Evolutionary conservation across 2,888 invertebrate species (phyloP).

Genomic region (Spodoptera littoralis): DNA sequence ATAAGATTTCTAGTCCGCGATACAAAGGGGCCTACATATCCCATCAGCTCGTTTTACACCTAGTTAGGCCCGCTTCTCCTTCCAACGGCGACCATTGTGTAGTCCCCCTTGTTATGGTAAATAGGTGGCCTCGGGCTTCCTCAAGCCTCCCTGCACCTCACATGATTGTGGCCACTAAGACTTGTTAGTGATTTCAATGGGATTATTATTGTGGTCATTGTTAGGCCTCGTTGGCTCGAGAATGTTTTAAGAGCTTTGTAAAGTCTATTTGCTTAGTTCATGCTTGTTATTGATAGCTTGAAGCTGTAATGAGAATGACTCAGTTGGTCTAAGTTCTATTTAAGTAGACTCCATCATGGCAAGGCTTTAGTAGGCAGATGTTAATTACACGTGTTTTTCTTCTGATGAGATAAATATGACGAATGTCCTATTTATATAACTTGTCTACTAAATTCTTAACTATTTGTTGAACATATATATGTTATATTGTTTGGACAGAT

Average conservation of each 20-base stretch:
- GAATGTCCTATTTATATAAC: too few species aligned
- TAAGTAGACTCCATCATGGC: background rate
- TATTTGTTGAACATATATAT: too few species aligned
- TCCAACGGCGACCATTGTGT: slow-evolving; percentile 53
- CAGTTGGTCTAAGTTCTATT: slow-evolving; percentile 4
- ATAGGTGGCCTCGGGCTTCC: slow-evolving; percentile 73
- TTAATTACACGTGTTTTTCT: too few species aligned
- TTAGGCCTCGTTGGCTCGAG: slow-evolving; percentile 39
- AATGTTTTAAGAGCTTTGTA: slow-evolving; percentile 35
- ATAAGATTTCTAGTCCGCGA: slow-evolving; percentile 52
- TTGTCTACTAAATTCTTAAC: too few species aligned
- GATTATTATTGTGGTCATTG: slow-evolving; percentile 63
- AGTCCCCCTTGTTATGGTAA: slow-evolving; percentile 82
- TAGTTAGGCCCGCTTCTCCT: slow-evolving; percentile 76
- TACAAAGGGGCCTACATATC: slow-evolving; percentile 63
- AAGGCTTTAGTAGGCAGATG: too few species aligned
- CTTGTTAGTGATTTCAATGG: slow-evolving; percentile 68
- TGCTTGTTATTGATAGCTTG: slow-evolving; percentile 19
- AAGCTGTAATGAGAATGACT: slow-evolving; percentile 21
- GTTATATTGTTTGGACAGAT: too few species aligned
- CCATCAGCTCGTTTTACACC: slow-evolving; percentile 78
- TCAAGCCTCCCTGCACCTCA: slow-evolving; percentile 61
- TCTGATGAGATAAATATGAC: too few species aligned
- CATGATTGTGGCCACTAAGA: slow-evolving; percentile 57
- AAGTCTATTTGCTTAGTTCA: slow-evolving; percentile 31